Percentiles rank a stretch among this genome's conserved stretches.
phyloP scores from a whole-genome alignment of 2,113 vertebrate species.

The Psammodynastes pulverulentus region DNA sequence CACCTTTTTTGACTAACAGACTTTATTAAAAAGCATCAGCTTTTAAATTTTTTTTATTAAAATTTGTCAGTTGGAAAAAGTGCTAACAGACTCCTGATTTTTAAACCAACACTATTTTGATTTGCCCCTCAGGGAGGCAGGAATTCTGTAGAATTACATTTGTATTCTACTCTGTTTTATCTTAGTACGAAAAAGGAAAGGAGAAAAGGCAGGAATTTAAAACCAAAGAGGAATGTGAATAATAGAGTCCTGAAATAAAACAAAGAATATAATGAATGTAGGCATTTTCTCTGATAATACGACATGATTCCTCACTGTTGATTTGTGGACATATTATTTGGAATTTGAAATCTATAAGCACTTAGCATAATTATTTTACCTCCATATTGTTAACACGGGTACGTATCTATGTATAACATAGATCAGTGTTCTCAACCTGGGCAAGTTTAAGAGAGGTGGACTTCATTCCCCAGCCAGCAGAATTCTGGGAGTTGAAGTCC shows the following conservation, averaged over 20 bases:
- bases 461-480: too few relatives aligned
- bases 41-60: neutral
- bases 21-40: neutral
- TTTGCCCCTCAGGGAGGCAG: neutral
- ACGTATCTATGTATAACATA: neutral
- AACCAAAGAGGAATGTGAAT: neutral
- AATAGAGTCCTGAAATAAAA: conserved; percentile 1
- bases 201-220: neutral
- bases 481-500: too few relatives aligned
- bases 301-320: neutral
- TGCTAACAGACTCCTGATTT: neutral
- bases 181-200: conserved; percentile 14
- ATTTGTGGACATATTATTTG: neutral
- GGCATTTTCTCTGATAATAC: neutral
- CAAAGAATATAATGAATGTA: neutral
- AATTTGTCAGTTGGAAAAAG: neutral
- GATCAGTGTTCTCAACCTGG: neutral
- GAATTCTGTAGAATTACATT: conserved; percentile 12
- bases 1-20: neutral
- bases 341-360: neutral
- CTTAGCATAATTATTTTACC: neutral
- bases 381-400: neutral
- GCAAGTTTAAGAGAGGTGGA: too few relatives aligned
- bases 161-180: conserved; percentile 12
- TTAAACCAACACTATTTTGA: neutral